phyloP scores from a whole-genome alignment of 2,888 invertebrate species.

The Epinotia bilunana region DNA sequence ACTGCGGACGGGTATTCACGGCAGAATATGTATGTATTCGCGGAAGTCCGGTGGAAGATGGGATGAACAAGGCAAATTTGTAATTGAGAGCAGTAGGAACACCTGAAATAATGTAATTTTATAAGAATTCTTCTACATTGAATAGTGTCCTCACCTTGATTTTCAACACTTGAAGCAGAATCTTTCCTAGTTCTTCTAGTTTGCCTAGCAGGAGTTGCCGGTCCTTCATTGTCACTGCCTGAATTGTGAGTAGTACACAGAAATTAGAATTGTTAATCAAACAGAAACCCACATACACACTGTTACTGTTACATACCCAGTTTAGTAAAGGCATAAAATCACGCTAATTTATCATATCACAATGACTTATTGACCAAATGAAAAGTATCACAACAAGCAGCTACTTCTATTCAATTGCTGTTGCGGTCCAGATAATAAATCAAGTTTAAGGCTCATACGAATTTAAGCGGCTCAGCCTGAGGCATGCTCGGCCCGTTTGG shows the following conservation, averaged over 20 bases:
- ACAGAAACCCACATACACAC: neutral
- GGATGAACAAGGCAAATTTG: no score
- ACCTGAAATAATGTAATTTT: neutral
- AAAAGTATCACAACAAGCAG: neutral
- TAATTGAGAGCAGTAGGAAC: neutral
- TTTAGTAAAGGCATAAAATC: no score
- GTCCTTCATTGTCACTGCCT: constrained; percentile 76
- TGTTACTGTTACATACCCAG: neutral
- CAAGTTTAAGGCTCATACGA: no score
- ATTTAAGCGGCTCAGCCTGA: no score
- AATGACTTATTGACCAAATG: neutral
- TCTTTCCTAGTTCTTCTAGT: constrained; percentile 69
- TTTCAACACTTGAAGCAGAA: constrained; percentile 71
- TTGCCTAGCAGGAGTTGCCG: constrained; percentile 64
- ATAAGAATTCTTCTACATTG: neutral
- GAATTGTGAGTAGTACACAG: constrained; percentile 49
- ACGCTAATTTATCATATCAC: neutral
- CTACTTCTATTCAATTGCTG: no score
- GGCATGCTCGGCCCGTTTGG: no score
- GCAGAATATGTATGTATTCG: no score
- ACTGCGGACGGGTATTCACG: no score
- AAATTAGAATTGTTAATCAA: neutral
- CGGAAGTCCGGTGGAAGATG: no score
- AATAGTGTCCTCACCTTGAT: constrained; percentile 60
- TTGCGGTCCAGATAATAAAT: neutral